Conservation (phyloP, 2,113 vertebrate genomes). For the Lasiurus cinereus region DNA sequence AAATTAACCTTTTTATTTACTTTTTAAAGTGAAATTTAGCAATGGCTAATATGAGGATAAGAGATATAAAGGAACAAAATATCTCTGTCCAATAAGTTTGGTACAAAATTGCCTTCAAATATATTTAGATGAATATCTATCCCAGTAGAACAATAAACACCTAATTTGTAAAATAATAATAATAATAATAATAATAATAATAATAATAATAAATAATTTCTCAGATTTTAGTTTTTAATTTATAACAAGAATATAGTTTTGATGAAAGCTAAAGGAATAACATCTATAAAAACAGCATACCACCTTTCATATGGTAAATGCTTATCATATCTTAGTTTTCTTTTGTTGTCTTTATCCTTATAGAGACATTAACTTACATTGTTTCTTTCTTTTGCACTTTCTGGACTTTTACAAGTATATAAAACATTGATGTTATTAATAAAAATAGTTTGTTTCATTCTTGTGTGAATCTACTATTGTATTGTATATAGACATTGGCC, state of each 20-base stretch:
- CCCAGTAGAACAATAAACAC: not conserved
- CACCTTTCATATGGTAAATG: not conserved
- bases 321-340: not conserved
- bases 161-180: not conserved
- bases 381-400: not conserved
- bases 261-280: not conserved
- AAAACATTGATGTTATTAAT: not conserved
- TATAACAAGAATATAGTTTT: not conserved
- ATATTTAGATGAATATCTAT: not conserved
- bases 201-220: not conserved
- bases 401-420: not conserved
- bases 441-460: not conserved
- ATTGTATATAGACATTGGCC: not conserved
- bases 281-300: not conserved
- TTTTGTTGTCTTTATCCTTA: not conserved
- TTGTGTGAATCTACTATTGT: not conserved
- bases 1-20: conserved; percentile 69
- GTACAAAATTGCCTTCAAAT: not conserved
- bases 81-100: not conserved
- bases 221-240: not conserved
- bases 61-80: conserved; percentile 5
- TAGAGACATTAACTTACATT: not conserved
- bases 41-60: not conserved
- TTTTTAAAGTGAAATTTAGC: conserved; percentile 62
- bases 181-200: not conserved